Base-by-base conservation (phyloP, 1,140 invertebrate species). In the Drosophila punjabiensis region DNA sequence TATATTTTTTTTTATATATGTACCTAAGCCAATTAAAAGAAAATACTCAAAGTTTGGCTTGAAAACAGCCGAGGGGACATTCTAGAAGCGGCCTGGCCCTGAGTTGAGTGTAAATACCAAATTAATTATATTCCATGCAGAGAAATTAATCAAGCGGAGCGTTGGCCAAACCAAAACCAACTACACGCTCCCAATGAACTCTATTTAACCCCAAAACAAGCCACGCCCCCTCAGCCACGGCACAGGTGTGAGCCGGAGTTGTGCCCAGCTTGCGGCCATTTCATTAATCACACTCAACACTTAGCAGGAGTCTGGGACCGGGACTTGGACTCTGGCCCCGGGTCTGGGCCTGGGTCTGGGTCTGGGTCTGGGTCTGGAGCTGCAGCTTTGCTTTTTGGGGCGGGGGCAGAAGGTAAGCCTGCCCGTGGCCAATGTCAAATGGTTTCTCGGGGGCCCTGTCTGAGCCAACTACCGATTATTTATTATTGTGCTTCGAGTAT, bases 211-310 rank as follows among this genome's bases (percentile, higher is more conserved):
- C 86, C 78, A 79, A 67, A 79, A 84, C 85, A 90, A 67, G 79
- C 33, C 74, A 47, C 60, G 55, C 60, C 60, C 63, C 18, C 24
- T 9, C 47, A 50, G 14, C 14, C 14, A 35, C 28, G 60, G 41
- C 64, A 48, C 75, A 78, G 76, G 76, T 78, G 75, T 61, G 75
- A 56, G 75, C 56, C 10, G 60, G 41, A 70, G 53, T 50, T 58
- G 70, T 55, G 65, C 59, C 80, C 81, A 67, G 62, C 73, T 81
- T 76, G 75, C 69, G 86, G 70, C 75, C 85, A 90, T 82, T 89
- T 89, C 81, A 89, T 89, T 89, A 89, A 89, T 89, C 85, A 89
- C 86, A 79, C 86, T 90, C 86, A 89, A 85, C 86, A 89, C 84
- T 89, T 76, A 58, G 62, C 59, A 61, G 76, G 56, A 73, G 68